Evolutionary conservation across 2,797 vertebrate species (phyloP).

Genomic region (Chelidonichthys spinosus): DNA sequence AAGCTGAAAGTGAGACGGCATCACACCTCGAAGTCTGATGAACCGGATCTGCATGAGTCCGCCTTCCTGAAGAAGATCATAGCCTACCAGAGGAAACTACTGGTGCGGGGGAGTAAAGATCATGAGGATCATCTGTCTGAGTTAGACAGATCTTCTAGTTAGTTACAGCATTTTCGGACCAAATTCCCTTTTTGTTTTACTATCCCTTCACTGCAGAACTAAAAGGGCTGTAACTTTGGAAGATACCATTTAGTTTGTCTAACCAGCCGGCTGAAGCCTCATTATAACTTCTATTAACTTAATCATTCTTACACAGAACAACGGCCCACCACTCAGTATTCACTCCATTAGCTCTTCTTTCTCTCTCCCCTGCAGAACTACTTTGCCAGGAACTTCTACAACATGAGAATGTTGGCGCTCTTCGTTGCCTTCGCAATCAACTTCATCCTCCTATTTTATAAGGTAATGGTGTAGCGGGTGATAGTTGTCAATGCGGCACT

Average conservation of each 20-base stretch:
- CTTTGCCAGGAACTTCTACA: slow-evolving; percentile 98
- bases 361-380: slow-evolving; percentile 88
- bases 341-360: background rate
- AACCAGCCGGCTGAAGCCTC: background rate
- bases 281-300: background rate
- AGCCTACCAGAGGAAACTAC: slow-evolving; percentile 94
- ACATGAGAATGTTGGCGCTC: slow-evolving; percentile 97
- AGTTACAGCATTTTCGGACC: background rate
- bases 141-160: background rate
- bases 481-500: background rate
- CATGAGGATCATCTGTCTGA: background rate
- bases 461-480: slow-evolving; percentile 81
- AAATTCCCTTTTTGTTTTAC: background rate
- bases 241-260: background rate
- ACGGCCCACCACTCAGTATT: background rate
- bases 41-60: slow-evolving; percentile 93
- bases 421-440: slow-evolving; percentile 98
- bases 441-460: slow-evolving; percentile 98
- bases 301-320: background rate
- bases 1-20: slow-evolving; percentile 87
- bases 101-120: slow-evolving; percentile 84
- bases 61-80: slow-evolving; percentile 96
- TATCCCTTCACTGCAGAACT: background rate
- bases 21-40: slow-evolving; percentile 88
- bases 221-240: background rate